A percentile compares a stretch with the other conserved stretches of the same genome.
Evolutionary conservation across 1,140 invertebrate genomes (phyloP).

Genomic region (Ostrea edulis): DNA sequence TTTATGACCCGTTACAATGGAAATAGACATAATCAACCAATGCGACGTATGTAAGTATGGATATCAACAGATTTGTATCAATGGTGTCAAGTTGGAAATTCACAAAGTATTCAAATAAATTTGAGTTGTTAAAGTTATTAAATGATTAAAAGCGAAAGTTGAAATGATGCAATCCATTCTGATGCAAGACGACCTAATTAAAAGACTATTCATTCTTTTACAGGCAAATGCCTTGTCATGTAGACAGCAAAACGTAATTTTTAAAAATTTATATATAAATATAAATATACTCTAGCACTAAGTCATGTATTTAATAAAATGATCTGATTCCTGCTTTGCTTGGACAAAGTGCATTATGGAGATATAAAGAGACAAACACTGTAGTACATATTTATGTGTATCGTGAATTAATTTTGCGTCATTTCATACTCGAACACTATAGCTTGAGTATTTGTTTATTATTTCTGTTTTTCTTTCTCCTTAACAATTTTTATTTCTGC

Average conservation of each 20-base stretch:
- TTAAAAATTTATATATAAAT: neutral
- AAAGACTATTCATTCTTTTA: neutral
- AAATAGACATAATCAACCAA: too few species aligned
- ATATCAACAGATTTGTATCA: too few species aligned
- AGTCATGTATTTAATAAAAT: neutral
- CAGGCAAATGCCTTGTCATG: conserved; percentile 37
- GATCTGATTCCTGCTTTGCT: neutral
- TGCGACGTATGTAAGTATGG: too few species aligned
- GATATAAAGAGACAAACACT: neutral
- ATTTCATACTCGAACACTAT: neutral
- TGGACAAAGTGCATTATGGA: neutral
- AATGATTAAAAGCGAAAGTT: neutral
- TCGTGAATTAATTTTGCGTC: conserved; percentile 16
- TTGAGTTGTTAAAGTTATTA: too few species aligned
- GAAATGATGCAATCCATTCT: conserved; percentile 29
- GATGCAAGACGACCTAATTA: neutral
- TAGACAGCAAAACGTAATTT: conserved; percentile 18
- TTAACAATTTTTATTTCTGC: conserved; percentile 4
- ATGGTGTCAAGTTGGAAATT: too few species aligned
- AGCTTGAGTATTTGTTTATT: neutral
- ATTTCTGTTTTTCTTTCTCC: neutral
- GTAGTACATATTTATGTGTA: conserved; percentile 2
- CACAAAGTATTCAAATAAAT: too few species aligned
- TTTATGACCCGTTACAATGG: too few species aligned
- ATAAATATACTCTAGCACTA: neutral